Conservation (phyloP, 2,888 invertebrate genomes). For the Drosophila formosana region DNA sequence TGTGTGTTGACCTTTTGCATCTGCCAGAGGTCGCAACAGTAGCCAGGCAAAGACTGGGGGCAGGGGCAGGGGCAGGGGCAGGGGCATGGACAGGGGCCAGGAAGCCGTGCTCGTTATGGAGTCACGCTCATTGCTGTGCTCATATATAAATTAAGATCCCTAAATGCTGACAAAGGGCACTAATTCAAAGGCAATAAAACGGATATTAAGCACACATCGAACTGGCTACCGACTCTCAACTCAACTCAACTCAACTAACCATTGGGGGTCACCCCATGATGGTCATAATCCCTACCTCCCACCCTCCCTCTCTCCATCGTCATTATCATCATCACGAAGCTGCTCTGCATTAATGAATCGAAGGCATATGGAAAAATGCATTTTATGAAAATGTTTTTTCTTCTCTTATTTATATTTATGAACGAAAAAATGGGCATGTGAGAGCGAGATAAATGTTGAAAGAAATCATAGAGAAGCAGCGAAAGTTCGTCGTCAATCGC, state of each 20-base stretch:
- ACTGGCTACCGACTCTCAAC: slow-evolving; percentile 64
- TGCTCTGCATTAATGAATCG: slow-evolving; percentile 69
- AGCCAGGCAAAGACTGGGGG: slow-evolving; percentile 21
- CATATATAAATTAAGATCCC: slow-evolving; percentile 79
- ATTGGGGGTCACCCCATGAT: slow-evolving; percentile 24
- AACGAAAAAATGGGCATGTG: slow-evolving; percentile 40
- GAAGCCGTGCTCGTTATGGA: slow-evolving; percentile 76
- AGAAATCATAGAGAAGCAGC: slow-evolving; percentile 45
- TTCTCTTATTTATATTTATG: slow-evolving; percentile 42
- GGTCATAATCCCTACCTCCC: not conserved
- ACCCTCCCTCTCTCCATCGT: slow-evolving; percentile 2
- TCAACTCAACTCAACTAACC: slow-evolving; percentile 3
- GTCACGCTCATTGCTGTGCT: slow-evolving; percentile 72
- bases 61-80: slow-evolving; percentile 20
- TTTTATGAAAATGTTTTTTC: slow-evolving; percentile 25
- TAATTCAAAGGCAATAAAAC: slow-evolving; percentile 81
- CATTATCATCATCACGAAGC: slow-evolving; percentile 19
- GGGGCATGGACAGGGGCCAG: slow-evolving; percentile 36
- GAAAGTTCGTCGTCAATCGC: slow-evolving; percentile 37
- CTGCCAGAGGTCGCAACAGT: slow-evolving; percentile 71
- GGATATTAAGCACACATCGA: slow-evolving; percentile 81
- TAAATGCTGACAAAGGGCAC: slow-evolving; percentile 80
- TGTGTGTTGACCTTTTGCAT: slow-evolving; percentile 74
- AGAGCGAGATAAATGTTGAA: slow-evolving; percentile 42
- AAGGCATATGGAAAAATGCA: slow-evolving; percentile 54